Percentiles rank a stretch among this genome's conserved stretches.
Evolutionary conservation across 2,113 vertebrate species (phyloP).

Genomic region (Trichechus manatus): DNA sequence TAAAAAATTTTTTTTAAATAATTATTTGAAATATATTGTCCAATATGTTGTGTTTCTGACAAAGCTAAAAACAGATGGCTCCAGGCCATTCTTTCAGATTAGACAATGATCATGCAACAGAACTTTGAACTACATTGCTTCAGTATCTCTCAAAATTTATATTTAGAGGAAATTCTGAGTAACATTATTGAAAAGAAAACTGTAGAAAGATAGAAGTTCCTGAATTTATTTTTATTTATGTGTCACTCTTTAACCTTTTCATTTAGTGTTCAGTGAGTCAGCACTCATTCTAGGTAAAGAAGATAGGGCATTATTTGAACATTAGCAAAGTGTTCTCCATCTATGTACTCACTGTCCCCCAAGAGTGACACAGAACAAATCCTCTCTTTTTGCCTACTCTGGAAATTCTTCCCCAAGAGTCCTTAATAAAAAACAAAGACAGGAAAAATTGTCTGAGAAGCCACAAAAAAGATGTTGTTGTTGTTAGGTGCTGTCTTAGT

Average conservation of each 20-base stretch:
- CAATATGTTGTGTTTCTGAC: background rate
- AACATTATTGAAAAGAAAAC: background rate
- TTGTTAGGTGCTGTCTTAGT: too few relatives aligned
- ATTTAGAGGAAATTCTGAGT: conserved; percentile 8
- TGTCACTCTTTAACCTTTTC: background rate
- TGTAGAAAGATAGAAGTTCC: background rate
- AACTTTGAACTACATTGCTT: background rate
- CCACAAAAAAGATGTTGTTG: background rate
- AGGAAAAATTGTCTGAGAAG: conserved; percentile 10
- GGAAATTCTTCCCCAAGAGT: conserved; percentile 2
- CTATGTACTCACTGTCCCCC: background rate
- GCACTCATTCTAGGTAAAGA: conserved; percentile 35
- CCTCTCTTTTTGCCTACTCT: background rate
- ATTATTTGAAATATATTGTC: conserved; percentile 3
- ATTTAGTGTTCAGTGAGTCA: background rate
- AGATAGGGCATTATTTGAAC: conserved; percentile 2
- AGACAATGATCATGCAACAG: background rate
- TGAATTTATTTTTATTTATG: conserved; percentile 21
- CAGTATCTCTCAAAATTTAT: conserved; percentile 41
- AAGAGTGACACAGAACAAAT: conserved; percentile 6
- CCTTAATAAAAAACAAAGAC: conserved; percentile 24
- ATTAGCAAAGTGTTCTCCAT: background rate
- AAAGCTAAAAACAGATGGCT: conserved; percentile 18
- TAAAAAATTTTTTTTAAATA: too few relatives aligned
- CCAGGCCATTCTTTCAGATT: background rate